Conservation (phyloP, 2,797 vertebrate species). For the Gallinago stenura region DNA sequence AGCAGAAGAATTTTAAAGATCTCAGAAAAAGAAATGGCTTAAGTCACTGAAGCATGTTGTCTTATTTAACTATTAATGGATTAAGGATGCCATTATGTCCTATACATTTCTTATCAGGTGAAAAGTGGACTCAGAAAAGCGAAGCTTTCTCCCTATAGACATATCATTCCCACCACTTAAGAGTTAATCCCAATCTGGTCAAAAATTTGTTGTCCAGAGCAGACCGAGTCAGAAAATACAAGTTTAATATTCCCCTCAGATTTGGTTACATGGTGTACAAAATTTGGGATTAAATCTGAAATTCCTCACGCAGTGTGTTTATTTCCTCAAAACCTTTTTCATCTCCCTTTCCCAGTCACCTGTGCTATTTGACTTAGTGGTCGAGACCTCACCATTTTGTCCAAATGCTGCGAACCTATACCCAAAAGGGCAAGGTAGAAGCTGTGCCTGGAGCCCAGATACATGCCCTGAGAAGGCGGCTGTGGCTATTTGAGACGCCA, state of each 20-base stretch:
- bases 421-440: not conserved
- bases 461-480: not conserved
- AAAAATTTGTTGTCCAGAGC: not conserved
- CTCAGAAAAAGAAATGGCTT: not conserved
- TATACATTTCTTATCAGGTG: not conserved
- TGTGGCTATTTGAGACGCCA: not conserved
- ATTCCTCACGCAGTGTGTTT: not conserved
- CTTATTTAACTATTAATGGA: not conserved
- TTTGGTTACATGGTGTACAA: not conserved
- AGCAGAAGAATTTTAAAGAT: not conserved
- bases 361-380: not conserved
- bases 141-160: not conserved
- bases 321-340: not conserved
- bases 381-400: not conserved
- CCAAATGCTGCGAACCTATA: not conserved
- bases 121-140: not conserved
- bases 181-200: not conserved
- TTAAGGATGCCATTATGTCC: not conserved
- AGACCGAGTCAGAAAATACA: not conserved
- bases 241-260: not conserved
- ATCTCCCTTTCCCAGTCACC: not conserved
- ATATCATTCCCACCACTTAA: not conserved
- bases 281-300: not conserved
- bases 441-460: rapidly evolving
- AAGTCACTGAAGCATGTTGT: not conserved